phyloP scores from a whole-genome alignment of 2,113 vertebrate species.

The Silurus meridionalis region DNA sequence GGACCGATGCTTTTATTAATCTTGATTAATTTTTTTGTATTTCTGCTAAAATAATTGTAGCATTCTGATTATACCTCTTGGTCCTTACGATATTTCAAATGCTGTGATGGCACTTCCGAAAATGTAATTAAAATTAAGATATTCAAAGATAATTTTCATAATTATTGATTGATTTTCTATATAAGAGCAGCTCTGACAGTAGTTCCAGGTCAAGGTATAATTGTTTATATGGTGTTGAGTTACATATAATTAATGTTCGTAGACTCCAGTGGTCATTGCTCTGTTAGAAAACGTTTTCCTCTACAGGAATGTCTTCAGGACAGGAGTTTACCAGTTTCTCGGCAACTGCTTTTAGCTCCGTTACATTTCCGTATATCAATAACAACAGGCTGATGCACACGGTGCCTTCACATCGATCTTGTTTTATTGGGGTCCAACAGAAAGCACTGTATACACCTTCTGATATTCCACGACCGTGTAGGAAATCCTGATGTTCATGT shows the following conservation, averaged over 20 bases:
- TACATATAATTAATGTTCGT: background rate
- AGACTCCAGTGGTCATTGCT: background rate
- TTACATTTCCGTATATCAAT: background rate
- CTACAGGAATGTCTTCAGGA: background rate
- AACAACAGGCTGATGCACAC: background rate
- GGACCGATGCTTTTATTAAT: background rate
- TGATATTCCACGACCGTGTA: slow-evolving; percentile 1
- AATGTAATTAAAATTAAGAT: too few species aligned
- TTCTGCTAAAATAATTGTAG: background rate
- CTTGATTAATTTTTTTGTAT: background rate
- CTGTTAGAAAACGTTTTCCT: background rate
- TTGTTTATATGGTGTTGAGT: background rate
- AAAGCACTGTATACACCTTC: background rate
- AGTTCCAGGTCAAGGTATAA: background rate
- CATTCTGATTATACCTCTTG: background rate
- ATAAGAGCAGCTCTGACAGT: background rate
- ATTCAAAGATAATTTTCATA: background rate
- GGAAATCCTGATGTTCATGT: background rate
- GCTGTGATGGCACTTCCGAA: too few species aligned
- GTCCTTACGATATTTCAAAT: background rate
- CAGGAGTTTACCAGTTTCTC: background rate
- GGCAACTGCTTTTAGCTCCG: background rate
- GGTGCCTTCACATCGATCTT: background rate
- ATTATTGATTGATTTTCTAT: background rate
- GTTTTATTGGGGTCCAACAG: background rate